Evolutionary conservation across 2,888 invertebrate genomes (phyloP).

Genomic region (Ophion slaviceki): DNA sequence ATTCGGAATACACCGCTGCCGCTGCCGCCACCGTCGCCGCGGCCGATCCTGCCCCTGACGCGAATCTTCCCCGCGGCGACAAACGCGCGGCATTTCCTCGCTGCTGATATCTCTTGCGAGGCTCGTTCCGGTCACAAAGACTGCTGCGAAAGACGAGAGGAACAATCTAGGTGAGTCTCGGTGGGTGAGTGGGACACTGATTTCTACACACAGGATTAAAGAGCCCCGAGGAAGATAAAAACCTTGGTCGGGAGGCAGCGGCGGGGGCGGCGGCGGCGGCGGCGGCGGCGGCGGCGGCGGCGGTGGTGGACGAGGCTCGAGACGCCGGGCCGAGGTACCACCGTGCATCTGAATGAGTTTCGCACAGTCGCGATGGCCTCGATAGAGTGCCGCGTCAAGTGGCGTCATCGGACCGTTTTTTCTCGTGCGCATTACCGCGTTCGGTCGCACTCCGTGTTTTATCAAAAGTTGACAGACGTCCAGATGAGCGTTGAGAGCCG

Average conservation of each 20-base stretch:
- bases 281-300: too few species aligned
- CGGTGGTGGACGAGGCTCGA: slow-evolving; percentile 73
- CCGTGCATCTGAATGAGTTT: slow-evolving; percentile 96
- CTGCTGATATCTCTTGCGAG: too few species aligned
- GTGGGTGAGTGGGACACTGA: too few species aligned
- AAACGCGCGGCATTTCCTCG: too few species aligned
- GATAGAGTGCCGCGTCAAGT: slow-evolving; percentile 94
- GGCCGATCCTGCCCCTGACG: slow-evolving; percentile 22
- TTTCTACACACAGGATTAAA: too few species aligned
- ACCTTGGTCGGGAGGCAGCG: too few species aligned
- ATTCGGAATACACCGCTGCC: slow-evolving; percentile 69
- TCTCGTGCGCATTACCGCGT: slow-evolving; percentile 92
- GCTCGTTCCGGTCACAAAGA: too few species aligned
- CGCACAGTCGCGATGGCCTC: slow-evolving; percentile 95
- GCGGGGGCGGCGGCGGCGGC: too few species aligned
- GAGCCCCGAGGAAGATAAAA: too few species aligned
- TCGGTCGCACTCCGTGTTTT: slow-evolving; percentile 93
- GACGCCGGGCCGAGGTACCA: slow-evolving; percentile 89
- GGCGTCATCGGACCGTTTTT: slow-evolving; percentile 95
- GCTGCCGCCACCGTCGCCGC: slow-evolving; percentile 56
- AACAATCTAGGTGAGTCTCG: too few species aligned
- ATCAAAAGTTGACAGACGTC: slow-evolving; percentile 95
- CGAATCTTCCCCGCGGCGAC: too few species aligned
- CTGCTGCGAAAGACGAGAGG: too few species aligned
- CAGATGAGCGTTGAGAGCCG: slow-evolving; percentile 96